A percentile compares a stretch with the other conserved stretches of the same genome.
These are phyloP conservation scores for Nesospiza acunhae DNA, from an alignment of 2,113 vertebrate species.

Conservation along the genomic window DNA sequence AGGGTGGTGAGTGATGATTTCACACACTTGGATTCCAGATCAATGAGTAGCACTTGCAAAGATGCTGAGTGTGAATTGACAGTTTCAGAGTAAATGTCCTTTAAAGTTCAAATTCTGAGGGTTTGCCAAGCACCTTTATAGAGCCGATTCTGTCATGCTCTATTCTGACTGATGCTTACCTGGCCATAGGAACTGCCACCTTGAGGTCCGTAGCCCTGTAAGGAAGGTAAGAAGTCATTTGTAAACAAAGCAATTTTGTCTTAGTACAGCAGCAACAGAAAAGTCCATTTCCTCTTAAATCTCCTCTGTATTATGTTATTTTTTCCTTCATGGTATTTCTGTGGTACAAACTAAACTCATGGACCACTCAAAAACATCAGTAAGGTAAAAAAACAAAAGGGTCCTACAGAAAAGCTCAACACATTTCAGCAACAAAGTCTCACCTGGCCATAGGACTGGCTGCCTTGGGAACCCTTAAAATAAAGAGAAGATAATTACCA, in stretches of 20 bases:
- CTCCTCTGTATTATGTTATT: accelerated
- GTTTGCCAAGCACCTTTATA: not conserved
- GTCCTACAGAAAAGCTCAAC: not conserved
- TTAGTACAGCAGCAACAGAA: not conserved
- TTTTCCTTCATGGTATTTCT: not conserved
- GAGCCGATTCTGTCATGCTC: not conserved
- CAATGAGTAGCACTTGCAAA: accelerated
- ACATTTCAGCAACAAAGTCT: not conserved
- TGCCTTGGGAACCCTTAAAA: not conserved
- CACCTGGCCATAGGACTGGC: slow-evolving; percentile 9
- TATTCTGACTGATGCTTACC: not conserved
- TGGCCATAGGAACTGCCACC: not conserved
- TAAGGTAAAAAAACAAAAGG: not conserved
- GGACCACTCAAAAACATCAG: not conserved
- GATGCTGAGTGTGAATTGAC: not conserved
- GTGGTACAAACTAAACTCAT: not conserved
- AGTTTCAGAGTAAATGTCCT: not conserved
- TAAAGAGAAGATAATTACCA: not conserved
- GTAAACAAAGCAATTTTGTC: not conserved
- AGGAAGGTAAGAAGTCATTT: not conserved
- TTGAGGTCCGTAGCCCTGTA: not conserved
- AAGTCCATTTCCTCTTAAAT: not conserved
- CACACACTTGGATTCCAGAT: not conserved
- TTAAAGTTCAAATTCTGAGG: not conserved
- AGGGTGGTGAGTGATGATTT: too few species aligned